Evolutionary conservation across 2,113 vertebrate species (phyloP), one percentile per base, ranked within the genome.

Genomic region (Eonycteris spelaea): DNA sequence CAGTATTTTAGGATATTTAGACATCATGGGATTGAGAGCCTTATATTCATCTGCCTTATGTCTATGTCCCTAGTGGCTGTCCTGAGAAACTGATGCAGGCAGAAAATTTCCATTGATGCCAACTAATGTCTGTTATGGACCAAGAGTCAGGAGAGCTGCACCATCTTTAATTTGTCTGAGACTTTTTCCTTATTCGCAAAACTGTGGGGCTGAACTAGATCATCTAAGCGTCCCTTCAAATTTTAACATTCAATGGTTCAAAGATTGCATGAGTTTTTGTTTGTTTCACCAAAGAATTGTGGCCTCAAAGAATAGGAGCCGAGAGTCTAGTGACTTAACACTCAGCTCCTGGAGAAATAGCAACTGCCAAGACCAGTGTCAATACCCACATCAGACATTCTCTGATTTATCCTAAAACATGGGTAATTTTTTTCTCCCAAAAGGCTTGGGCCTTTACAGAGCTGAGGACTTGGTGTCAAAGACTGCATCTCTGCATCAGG

Each of bases 141-240:
- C 30, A 53, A 57, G 43, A 86, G 11, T 61, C 63, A 74, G 53
- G 55, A 94, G 43, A 57, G n/a, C 5, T 13, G 22, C 3, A 19
- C 51, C 53, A 43, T 16, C 40, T 63, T 45, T 87, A 24, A 38
- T 43, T 51, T 78, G 21, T 40, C 87, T 74, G 68, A 89, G 51
- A 45, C 26, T 96, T 38, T 43, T 74, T 74, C 71, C 51, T 91
- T 75, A 57, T 84, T 53, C 86, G 35, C 63, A 73, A 94, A 95
- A 77, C 22, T 26, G 8, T 24, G 51, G 12, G 6, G 26, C 59
- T 91, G 51, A 94, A 65, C 45, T 16, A 70, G 14, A 75, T 53
- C 22, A 77, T 94, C 55, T 53, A 85, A 19, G 4, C 30, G n/a
- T 43, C 18, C 45, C 35, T 83, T 71, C 16, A 19, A 86, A 82